phyloP scores from a whole-genome alignment of 2,113 vertebrate species.

The Brevimyrus niger region DNA sequence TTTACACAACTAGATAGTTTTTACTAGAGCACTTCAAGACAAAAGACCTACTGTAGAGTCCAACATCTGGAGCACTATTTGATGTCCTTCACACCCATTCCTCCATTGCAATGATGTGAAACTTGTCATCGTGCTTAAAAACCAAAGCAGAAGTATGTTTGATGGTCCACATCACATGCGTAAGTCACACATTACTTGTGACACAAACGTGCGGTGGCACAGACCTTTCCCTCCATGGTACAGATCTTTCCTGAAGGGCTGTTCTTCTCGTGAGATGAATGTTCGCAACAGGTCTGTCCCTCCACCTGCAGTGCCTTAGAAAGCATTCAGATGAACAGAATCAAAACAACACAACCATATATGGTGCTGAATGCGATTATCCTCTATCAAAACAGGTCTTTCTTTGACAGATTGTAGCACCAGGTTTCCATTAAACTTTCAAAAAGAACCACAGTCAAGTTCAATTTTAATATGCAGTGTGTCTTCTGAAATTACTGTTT shows the following conservation, averaged over 20 bases:
- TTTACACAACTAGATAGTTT: neutral
- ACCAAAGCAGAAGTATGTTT: neutral
- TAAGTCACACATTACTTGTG: neutral
- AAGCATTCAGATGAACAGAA: neutral
- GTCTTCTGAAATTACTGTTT: neutral
- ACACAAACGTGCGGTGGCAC: neutral
- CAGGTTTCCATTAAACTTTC: neutral
- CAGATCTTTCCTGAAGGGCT: neutral
- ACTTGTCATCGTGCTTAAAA: neutral
- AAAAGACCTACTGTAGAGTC: neutral
- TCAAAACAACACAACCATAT: neutral
- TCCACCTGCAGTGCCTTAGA: neutral
- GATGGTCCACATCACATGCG: neutral
- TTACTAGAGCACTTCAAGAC: neutral
- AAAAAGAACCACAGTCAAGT: neutral
- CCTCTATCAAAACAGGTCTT: neutral
- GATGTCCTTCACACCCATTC: neutral
- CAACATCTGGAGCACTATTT: neutral
- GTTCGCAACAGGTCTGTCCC: neutral
- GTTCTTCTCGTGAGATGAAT: neutral
- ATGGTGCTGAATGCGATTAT: neutral
- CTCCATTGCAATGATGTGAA: neutral
- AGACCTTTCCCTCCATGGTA: neutral
- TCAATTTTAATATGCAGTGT: neutral
- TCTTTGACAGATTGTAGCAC: neutral